phyloP scores from a whole-genome alignment of 2,113 vertebrate species.

The sheep (Ovis aries) region ARS-UI_Ramb_v3.0 NC_056057.1:118355001-118355500 shows the following conservation, averaged over 20 bases:
- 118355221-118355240: background rate
- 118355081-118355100: background rate
- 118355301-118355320: background rate
- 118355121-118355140: background rate
- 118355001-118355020: background rate
- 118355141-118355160: background rate
- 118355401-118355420: rapidly evolving
- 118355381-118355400: rapidly evolving
- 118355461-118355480: background rate
- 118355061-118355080: background rate
- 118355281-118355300: background rate
- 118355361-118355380: rapidly evolving
- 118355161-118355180: background rate
- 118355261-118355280: rapidly evolving
- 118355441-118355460: background rate
- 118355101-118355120: background rate
- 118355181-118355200: background rate
- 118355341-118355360: rapidly evolving
- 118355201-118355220: too few species aligned
- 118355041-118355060: background rate
- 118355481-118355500: background rate
- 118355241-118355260: background rate
- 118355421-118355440: background rate
- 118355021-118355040: background rate
- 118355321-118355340: rapidly evolving